Percentiles rank a stretch among this genome's conserved stretches.
Conservation (phyloP, 1,140 invertebrate species). For the Halesus radiatus region DNA sequence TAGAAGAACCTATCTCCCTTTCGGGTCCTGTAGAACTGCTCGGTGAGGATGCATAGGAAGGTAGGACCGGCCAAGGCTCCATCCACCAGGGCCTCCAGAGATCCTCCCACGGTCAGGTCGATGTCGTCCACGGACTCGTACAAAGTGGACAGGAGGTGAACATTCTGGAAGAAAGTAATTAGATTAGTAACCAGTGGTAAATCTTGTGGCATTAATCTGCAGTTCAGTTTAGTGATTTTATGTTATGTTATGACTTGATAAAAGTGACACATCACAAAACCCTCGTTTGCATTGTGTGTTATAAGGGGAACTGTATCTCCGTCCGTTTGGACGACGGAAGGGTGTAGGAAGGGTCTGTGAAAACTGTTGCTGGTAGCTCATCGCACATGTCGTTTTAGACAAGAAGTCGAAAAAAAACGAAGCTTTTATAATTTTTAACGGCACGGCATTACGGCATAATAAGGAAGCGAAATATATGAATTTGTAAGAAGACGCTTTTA, state of each 20-base stretch:
- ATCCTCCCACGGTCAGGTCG: conserved; percentile 89
- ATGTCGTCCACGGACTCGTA: conserved; percentile 87
- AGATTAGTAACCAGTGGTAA: background rate
- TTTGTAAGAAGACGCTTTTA: too few relatives aligned
- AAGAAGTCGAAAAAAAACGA: too few relatives aligned
- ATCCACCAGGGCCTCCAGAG: conserved; percentile 83
- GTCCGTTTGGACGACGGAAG: too few relatives aligned
- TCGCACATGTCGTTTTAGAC: background rate
- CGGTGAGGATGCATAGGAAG: conserved; percentile 90
- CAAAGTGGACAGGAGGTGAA: conserved; percentile 74
- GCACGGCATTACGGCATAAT: too few relatives aligned
- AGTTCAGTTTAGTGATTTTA: too few relatives aligned
- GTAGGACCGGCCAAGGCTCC: conserved; percentile 90
- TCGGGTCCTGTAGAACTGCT: conserved; percentile 89
- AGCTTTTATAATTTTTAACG: too few relatives aligned
- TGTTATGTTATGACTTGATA: too few relatives aligned
- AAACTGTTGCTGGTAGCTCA: background rate
- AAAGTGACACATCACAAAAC: too few relatives aligned
- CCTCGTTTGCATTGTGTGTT: too few relatives aligned
- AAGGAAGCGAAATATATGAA: too few relatives aligned
- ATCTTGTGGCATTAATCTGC: too few relatives aligned
- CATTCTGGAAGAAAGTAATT: conserved; percentile 70
- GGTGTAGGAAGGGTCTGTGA: background rate
- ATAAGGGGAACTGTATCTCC: too few relatives aligned
- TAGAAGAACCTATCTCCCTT: conserved; percentile 89